Base-by-base conservation (phyloP, 1,140 invertebrate species). In the Drosophila prosaltans region DNA sequence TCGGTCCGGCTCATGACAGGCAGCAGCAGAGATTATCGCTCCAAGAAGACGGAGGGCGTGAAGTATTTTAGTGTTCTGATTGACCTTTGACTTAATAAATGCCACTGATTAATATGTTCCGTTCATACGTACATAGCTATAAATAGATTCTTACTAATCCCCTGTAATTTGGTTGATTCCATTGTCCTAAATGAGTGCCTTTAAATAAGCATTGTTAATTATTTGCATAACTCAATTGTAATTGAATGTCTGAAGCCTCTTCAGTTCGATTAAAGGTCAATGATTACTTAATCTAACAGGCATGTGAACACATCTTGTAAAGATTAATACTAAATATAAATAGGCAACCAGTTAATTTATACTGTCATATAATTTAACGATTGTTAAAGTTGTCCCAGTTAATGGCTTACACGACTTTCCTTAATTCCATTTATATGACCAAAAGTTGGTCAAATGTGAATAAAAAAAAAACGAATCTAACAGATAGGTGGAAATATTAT, bases 161-260 rank as follows among this genome's bases (percentile, higher is more conserved):
- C n/a, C 24, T 51, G 43, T 64, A 64, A 78, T 78, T 78, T 78
- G 59, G 74, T 55, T 78, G 54, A 72, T 74, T 62, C 65, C 55
- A 59, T 21, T 40, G 58, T 30, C 26, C 24, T 40, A 24, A 10
- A 8, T 58, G 24, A 8, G 32, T 26, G 40, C 58, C 45, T 39
- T 57, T 16, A 59, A 68, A 45, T 36, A 60, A 48, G 61, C 48
- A 74, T 51, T 51, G 21, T 58, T 78, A 78, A 78, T 78, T 78
- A 78, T 78, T 78, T 78, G 74, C 75, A 78, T 78, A 78, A 72
- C 75, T 78, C 68, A 67, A 72, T 72, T 60, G 45, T 9, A 51
- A 26, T 48, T 69, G 66, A 74, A 59, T 59, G 64, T 64, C 65
- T 60, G 41, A 39, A 74, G 73, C 40, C 16, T 21, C 32, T 59